Percentiles rank a stretch among this genome's conserved stretches.
Evolutionary conservation across 2,113 vertebrate species (phyloP).

Genomic region (Bufo bufo): DNA sequence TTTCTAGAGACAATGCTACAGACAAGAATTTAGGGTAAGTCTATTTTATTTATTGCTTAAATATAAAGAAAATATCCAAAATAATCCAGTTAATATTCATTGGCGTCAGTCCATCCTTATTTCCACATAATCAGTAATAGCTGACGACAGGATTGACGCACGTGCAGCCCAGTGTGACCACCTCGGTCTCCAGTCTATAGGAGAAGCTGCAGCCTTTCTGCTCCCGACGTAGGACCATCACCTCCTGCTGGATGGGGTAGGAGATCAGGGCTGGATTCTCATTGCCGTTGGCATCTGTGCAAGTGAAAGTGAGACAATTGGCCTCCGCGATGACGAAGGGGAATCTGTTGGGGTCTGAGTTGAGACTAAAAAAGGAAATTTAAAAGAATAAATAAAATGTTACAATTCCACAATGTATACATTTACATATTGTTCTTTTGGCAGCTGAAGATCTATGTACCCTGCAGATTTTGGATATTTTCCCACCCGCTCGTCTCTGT

Average conservation of each 20-base stretch:
- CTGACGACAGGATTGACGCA: not conserved
- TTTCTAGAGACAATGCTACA: not conserved
- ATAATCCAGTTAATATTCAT: not conserved
- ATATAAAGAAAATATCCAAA: not conserved
- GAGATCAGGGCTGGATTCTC: slow-evolving; percentile 23
- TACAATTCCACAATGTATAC: too few relatives aligned
- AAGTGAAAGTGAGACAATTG: slow-evolving; percentile 26
- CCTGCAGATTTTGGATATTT: too few relatives aligned
- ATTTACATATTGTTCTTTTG: not conserved
- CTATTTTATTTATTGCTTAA: not conserved
- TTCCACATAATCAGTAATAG: not conserved
- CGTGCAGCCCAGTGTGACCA: slow-evolving; percentile 41
- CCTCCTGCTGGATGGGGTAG: slow-evolving; percentile 42
- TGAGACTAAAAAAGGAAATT: not conserved
- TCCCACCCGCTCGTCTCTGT: too few relatives aligned
- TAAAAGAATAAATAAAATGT: not conserved
- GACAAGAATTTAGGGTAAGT: not conserved
- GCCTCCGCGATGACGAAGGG: slow-evolving; percentile 30
- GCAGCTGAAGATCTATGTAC: too few relatives aligned
- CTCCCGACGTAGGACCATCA: slow-evolving; percentile 27
- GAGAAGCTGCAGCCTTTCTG: slow-evolving; percentile 26
- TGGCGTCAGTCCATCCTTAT: not conserved
- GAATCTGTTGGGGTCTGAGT: slow-evolving; percentile 46
- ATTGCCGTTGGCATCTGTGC: slow-evolving; percentile 18
- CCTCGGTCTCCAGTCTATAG: slow-evolving; percentile 41